These are phyloP conservation scores for Mechanitis messenoides DNA, from an alignment of 2,888 invertebrate species.

Conservation along the genomic window DNA sequence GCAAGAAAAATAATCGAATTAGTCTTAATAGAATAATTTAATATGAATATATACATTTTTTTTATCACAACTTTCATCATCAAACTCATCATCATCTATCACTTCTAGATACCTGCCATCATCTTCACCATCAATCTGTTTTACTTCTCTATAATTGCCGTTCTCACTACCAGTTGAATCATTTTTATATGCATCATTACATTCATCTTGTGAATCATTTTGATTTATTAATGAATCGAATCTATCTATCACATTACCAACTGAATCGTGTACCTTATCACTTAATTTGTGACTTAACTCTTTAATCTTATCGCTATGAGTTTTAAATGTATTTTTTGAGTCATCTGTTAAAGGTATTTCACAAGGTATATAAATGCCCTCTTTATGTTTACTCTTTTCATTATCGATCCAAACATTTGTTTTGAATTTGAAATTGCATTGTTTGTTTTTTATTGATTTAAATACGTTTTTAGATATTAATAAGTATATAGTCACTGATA, in stretches of 20 bases:
- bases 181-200: constrained; percentile 46
- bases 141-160: constrained; percentile 42
- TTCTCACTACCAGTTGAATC: constrained; percentile 46
- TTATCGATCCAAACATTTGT: constrained; percentile 44
- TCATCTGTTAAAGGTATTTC: constrained; percentile 57
- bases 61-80: constrained; percentile 25
- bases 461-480: constrained; percentile 67
- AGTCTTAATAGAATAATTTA: constrained; percentile 3
- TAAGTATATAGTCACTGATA: constrained; percentile 68
- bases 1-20: constrained; percentile 1
- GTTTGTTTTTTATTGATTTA: constrained; percentile 44
- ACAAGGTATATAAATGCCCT: constrained; percentile 53
- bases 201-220: constrained; percentile 33
- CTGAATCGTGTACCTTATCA: constrained; percentile 48
- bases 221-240: constrained; percentile 38
- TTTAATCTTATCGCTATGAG: constrained; percentile 50
- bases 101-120: constrained; percentile 64
- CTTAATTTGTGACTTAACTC: constrained; percentile 44
- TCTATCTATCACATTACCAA: constrained; percentile 46
- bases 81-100: constrained; percentile 63
- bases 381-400: constrained; percentile 21
- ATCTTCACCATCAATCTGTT: constrained; percentile 57
- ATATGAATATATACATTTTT: constrained; percentile 22
- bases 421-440: constrained; percentile 39
- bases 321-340: constrained; percentile 40